These are phyloP conservation scores for Prenolepis imparis DNA, from an alignment of 2,888 invertebrate species.

Conservation along the genomic window DNA sequence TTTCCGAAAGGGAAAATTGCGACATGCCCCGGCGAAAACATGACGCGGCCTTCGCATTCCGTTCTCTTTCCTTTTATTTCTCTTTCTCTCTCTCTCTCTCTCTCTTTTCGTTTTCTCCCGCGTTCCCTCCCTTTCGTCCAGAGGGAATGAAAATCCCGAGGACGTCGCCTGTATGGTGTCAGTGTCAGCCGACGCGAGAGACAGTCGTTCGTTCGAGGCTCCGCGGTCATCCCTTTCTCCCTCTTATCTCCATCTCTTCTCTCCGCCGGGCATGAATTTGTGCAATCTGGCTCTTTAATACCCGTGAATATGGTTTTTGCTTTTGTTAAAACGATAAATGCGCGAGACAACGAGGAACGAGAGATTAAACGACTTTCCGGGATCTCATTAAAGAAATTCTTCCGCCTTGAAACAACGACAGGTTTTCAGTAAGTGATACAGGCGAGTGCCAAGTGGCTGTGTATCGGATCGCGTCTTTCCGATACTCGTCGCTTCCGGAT, in stretches of 20 bases:
- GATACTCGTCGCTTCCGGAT: constrained; percentile 31
- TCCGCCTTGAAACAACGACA: constrained; percentile 35
- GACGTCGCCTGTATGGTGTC: constrained; percentile 49
- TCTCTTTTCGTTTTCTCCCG: not conserved
- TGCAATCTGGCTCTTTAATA: constrained; percentile 56
- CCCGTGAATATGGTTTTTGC: constrained; percentile 40
- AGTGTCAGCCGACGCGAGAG: constrained; percentile 49
- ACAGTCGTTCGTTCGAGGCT: constrained; percentile 47
- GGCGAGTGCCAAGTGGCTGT: constrained; percentile 35
- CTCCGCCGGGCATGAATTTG: constrained; percentile 36
- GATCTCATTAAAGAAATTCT: constrained; percentile 43
- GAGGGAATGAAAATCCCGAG: constrained; percentile 56
- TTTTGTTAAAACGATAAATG: constrained; percentile 46
- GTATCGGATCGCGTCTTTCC: constrained; percentile 29
- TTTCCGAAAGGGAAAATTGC: constrained; percentile 75
- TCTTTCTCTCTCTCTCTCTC: not conserved
- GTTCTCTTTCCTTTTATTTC: constrained; percentile 25
- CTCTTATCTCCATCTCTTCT: not conserved
- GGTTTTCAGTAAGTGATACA: constrained; percentile 52
- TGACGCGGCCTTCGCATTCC: constrained; percentile 64
- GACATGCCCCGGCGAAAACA: constrained; percentile 70
- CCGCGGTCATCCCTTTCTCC: constrained; percentile 24
- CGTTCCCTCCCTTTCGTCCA: constrained; percentile 37
- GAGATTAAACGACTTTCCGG: constrained; percentile 46
- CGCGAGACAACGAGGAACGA: constrained; percentile 44